Evolutionary conservation across 23 tunicate species (phyloP).

Genomic region (Styela clava): DNA sequence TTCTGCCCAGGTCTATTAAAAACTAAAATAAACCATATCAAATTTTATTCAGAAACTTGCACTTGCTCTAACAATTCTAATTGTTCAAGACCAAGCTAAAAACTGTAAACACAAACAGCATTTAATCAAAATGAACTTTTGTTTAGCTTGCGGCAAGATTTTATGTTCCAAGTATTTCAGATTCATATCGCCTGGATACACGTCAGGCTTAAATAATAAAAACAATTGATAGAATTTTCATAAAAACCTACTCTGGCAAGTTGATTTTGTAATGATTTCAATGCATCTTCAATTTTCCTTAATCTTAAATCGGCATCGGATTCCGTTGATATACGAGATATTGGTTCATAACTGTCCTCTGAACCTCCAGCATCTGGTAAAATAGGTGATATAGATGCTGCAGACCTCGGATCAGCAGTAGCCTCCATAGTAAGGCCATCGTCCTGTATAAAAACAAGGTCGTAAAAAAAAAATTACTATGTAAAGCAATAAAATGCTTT

Average conservation of each 20-base stretch:
- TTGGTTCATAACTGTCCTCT: slow-evolving; percentile 26
- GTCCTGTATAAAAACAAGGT: neutral
- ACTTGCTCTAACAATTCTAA: too few species aligned
- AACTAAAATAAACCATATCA: too few species aligned
- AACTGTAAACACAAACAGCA: too few species aligned
- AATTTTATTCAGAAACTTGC: too few species aligned
- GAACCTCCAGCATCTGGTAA: slow-evolving; percentile 12
- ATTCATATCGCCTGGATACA: too few species aligned
- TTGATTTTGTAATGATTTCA: slow-evolving; percentile 16
- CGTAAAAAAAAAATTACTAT: neutral
- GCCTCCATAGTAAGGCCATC: slow-evolving; percentile 6
- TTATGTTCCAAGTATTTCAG: too few species aligned
- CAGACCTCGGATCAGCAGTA: slow-evolving; percentile 16
- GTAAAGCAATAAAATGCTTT: too few species aligned
- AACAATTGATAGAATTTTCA: neutral
- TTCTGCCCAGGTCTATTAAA: too few species aligned
- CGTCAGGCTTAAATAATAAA: neutral
- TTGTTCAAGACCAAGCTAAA: too few species aligned
- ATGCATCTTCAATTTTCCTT: slow-evolving; percentile 22
- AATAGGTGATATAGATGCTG: slow-evolving; percentile 21
- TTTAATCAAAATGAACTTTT: too few species aligned
- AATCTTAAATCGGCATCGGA: slow-evolving; percentile 19
- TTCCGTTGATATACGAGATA: neutral
- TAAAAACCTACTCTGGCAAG: slow-evolving; percentile 7
- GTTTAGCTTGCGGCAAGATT: too few species aligned